A percentile compares a stretch with the other conserved stretches of the same genome.
Conservation (phyloP, 2,113 vertebrate species). For the Phainopepla nitens region DNA sequence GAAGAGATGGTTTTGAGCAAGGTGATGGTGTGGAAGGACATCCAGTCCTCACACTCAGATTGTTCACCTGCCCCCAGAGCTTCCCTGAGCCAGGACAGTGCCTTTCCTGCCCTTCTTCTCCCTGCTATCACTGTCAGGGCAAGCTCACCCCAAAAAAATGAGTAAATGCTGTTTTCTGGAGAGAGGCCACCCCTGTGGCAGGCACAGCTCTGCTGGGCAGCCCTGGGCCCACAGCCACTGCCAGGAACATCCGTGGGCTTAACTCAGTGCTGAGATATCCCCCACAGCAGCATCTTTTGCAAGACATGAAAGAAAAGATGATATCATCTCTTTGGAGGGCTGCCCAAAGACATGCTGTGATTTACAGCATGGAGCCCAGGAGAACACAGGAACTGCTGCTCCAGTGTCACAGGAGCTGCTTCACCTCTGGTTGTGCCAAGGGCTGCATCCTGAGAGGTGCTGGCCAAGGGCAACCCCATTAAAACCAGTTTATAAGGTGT, state of each 20-base stretch:
- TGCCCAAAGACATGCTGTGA: not conserved
- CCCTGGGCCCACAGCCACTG: fast-evolving
- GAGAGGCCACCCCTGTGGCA: not conserved
- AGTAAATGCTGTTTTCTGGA: not conserved
- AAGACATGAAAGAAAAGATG: not conserved
- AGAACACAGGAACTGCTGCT: not conserved
- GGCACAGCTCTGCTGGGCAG: not conserved
- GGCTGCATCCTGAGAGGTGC: not conserved
- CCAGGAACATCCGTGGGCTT: not conserved
- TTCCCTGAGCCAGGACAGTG: not conserved
- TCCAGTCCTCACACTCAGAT: not conserved
- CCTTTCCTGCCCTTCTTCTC: not conserved
- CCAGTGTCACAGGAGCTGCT: not conserved
- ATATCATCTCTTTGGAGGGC: not conserved
- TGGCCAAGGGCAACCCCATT: not conserved
- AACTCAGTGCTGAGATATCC: fast-evolving
- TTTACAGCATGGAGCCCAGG: not conserved
- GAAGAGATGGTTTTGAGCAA: not conserved
- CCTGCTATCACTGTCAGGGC: not conserved
- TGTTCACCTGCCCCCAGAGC: not conserved
- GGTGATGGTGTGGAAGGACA: not conserved
- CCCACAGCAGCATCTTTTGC: not conserved
- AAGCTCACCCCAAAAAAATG: not conserved
- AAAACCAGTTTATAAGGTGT: not conserved
- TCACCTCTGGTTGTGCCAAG: fast-evolving